Evolutionary conservation across 2,797 vertebrate genomes (phyloP).

Genomic region (Esox masquinongy): DNA sequence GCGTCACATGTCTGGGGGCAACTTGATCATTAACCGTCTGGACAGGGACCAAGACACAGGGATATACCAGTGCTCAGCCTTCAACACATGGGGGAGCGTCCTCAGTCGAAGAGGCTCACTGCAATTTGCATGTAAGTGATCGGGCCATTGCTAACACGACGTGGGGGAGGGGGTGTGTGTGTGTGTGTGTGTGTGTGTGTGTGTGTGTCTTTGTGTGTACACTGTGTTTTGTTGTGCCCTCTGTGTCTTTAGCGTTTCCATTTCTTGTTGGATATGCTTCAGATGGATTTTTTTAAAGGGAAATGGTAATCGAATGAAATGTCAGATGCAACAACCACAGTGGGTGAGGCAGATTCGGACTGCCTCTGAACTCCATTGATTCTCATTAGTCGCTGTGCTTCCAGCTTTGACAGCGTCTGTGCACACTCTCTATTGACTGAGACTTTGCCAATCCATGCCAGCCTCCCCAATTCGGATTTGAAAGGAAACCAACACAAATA

Average conservation of each 20-base stretch:
- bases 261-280: slow-evolving; percentile 57
- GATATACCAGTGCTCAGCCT: slow-evolving; percentile 81
- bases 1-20: slow-evolving; percentile 80
- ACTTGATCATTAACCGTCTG: slow-evolving; percentile 81
- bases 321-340: slow-evolving; percentile 67
- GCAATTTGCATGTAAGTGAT: slow-evolving; percentile 86
- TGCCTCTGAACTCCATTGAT: slow-evolving; percentile 70
- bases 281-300: slow-evolving; percentile 61
- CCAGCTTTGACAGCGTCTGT: slow-evolving; percentile 61
- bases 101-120: slow-evolving; percentile 81
- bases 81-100: slow-evolving; percentile 77
- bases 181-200: too few species aligned
- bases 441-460: slow-evolving; percentile 53
- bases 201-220: slow-evolving; percentile 10
- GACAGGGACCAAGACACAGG: slow-evolving; percentile 82
- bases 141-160: slow-evolving; percentile 21
- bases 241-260: slow-evolving; percentile 31
- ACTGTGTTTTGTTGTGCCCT: slow-evolving; percentile 27
- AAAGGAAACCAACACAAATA: slow-evolving; percentile 38
- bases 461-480: slow-evolving; percentile 43
- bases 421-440: slow-evolving; percentile 57
- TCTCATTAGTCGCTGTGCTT: slow-evolving; percentile 68
- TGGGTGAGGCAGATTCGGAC: slow-evolving; percentile 62
- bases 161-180: slow-evolving; percentile 19
- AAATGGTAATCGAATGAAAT: slow-evolving; percentile 70